Base-by-base conservation (phyloP, 2,888 invertebrate genomes). In the Chloroclystis v-ata region DNA sequence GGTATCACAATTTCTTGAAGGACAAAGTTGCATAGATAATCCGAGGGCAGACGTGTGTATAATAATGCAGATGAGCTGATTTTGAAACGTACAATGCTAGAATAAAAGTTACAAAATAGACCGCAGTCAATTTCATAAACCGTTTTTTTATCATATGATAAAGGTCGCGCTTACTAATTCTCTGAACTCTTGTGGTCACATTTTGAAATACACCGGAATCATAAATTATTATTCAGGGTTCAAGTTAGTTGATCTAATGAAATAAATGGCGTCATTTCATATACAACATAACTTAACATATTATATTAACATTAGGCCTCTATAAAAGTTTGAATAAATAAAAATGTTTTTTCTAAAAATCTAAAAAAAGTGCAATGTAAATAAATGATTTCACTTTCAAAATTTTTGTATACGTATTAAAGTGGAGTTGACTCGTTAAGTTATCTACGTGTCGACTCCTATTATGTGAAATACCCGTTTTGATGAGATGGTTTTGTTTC, bases 21-120 rank as follows among this genome's bases (percentile, higher is more conserved):
- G 5, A 4, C 20, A 20, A 20, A 5, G 3, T 4, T 20, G 3
- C 5, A 20, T 45, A 40, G n/a, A 49, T 49, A 56, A 47, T 54
- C 52, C 60, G 16, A 57, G 57, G 42, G 54, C 50, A 60, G 52
- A 50, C 61, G 64, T 59, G 56, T 50, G 53, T 55, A 67, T 70
- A 61, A 65, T 71, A 66, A 75, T 75, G 68, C 63, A 65, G 73
- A 76, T 72, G 48, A 54, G 44, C 41, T 45, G 35, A 63, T 72
- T 67, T 65, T 63, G 67, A 61, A 70, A 69, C 58, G 43, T 52
- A 47, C 35, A 52, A 61, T 64, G 54, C 61, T 52, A 47, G 52
- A 56, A 60, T 56, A 59, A 57, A 55, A 37, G 61, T 72, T 70
- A 66, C 61, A 64, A 56, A 68, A 20, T 20, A n/a, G n/a, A 69